A percentile compares a stretch with the other conserved stretches of the same genome.
phyloP scores from a whole-genome alignment of 1,140 invertebrate species.

The Apis cerana region DNA sequence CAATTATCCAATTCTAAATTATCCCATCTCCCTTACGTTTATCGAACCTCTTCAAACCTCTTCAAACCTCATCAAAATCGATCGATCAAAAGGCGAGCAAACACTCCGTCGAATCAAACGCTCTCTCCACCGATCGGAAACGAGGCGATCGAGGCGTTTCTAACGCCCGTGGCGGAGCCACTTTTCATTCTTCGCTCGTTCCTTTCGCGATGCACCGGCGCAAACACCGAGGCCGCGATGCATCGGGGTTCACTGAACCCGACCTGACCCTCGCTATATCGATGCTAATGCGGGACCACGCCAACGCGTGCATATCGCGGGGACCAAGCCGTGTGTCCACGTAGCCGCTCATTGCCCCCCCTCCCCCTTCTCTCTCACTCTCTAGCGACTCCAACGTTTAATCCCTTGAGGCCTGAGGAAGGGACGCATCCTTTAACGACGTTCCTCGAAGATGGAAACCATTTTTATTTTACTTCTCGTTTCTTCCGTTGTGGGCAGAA shows the following conservation, averaged over 20 bases:
- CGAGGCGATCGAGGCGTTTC: constrained; percentile 31
- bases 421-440: constrained; percentile 33
- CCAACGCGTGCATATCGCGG: constrained; percentile 56
- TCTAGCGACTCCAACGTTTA: neutral
- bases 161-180: constrained; percentile 49
- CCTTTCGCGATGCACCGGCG: constrained; percentile 50
- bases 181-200: constrained; percentile 63
- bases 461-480: no score
- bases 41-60: no score
- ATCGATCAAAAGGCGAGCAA: neutral
- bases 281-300: constrained; percentile 67
- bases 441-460: no score
- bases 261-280: constrained; percentile 67
- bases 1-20: no score
- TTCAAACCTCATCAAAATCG: no score
- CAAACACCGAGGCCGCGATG: constrained; percentile 39
- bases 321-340: constrained; percentile 27
- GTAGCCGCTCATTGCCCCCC: neutral
- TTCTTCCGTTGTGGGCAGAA: no score
- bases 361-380: no score
- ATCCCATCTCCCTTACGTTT: no score
- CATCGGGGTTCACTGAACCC: constrained; percentile 62
- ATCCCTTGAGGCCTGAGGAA: constrained; percentile 9
- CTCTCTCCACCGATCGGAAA: constrained; percentile 13
- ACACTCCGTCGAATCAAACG: neutral